These are phyloP conservation scores for Actinemys pallida DNA, from an alignment of 2,113 vertebrate species.

Conservation along the genomic window DNA sequence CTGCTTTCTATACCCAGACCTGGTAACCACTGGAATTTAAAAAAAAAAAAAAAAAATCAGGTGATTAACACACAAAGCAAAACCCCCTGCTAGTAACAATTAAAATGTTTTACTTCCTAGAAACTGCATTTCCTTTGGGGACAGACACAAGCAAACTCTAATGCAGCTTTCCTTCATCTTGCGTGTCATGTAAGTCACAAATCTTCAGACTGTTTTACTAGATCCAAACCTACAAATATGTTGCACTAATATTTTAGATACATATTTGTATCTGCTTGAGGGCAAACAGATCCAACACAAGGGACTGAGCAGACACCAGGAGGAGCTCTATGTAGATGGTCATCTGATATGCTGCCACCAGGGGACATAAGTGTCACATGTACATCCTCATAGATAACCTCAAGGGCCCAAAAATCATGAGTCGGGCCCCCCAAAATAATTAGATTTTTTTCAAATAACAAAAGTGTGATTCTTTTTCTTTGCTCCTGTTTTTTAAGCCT, in stretches of 20 bases:
- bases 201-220: constrained; percentile 53
- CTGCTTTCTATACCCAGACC: constrained; percentile 69
- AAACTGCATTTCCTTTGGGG: constrained; percentile 49
- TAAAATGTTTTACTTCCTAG: constrained; percentile 31
- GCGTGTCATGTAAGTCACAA: constrained; percentile 67
- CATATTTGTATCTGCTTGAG: not conserved
- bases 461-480: not conserved
- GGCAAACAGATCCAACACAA: not conserved
- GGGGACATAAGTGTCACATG: constrained; percentile 35
- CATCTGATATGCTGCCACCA: not conserved
- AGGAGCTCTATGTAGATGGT: constrained; percentile 10
- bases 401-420: not conserved
- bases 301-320: constrained; percentile 1
- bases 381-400: not conserved
- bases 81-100: not conserved
- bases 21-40: constrained; percentile 45
- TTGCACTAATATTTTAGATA: constrained; percentile 57
- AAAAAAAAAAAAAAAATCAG: constrained; percentile 29
- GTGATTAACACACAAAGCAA: constrained; percentile 50
- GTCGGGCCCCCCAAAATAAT: not conserved
- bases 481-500: not conserved
- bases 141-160: constrained; percentile 60
- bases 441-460: not conserved
- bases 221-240: constrained; percentile 66
- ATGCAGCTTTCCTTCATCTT: constrained; percentile 70